Evolutionary conservation across 2,113 vertebrate species (phyloP), one percentile per base, ranked within the genome.

Genomic region (Bothrops jararaca): DNA sequence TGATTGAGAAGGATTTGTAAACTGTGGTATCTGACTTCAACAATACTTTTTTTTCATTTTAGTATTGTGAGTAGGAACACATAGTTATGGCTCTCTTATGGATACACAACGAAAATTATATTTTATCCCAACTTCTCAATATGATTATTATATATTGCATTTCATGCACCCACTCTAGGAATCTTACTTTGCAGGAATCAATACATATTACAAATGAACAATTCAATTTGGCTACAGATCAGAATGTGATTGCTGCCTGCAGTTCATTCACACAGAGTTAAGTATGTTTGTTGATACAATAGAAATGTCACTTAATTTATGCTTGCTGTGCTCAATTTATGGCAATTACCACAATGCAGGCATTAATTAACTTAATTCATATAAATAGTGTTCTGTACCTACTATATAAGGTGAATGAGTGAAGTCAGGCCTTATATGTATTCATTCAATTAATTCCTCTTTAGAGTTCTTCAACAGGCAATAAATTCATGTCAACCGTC

Each of bases 361-460:
- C 54, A 93, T 86, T 93, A 93, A 93, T 93, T 93, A 90, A 90
- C 86, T 48, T 15, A 60, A 23, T 92, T 90, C 92, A 60, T 90
- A 86, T 86, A 58, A 92, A 60, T 50, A 86, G 54, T 42, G 15
- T 93, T 86, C 54, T 6, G 80, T 93, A 42, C 45, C 56, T 52
- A 90, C 56, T 53, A 86, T 90, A 74, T 92, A 86, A 89, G 53
- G n/a, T 93, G 92, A 93, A 93, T 93, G 85, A 64, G 80, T n/a
- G 22, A 53, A 34, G 23, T 60, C n/a, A 42, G 54, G 45, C 85
- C 92, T 90, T 90, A 90, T 90, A 53, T 23, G 50, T n/a, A 91
- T 64, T 88, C 48, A 90, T 42, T 58, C 89, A 93, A 86, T 93
- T 90, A 90, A 13, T n/a, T 9, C 74, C 34, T 64, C 56, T 26